These are phyloP conservation scores for Drosophila varians DNA, from an alignment of 1,140 invertebrate genomes.

Conservation along the genomic window DNA sequence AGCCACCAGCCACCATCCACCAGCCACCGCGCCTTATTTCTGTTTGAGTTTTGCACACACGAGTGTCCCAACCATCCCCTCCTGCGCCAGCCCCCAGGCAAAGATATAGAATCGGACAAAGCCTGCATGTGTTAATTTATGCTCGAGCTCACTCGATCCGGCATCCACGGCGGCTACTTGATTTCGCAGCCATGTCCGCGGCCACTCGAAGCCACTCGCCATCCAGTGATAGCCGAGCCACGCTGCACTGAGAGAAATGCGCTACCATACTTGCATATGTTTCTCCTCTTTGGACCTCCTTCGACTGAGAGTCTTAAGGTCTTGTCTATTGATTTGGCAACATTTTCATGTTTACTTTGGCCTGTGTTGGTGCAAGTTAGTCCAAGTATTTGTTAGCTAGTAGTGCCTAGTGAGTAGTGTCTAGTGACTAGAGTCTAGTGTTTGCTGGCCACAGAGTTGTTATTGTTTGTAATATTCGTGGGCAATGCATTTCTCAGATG, in stretches of 20 bases:
- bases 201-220: constrained; percentile 15
- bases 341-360: constrained; percentile 71
- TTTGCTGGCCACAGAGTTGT: constrained; percentile 33
- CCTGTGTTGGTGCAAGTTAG: constrained; percentile 37
- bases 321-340: constrained; percentile 70
- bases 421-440: constrained; percentile 23
- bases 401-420: constrained; percentile 35
- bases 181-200: constrained; percentile 22
- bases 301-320: constrained; percentile 26
- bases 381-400: constrained; percentile 52
- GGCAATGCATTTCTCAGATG: constrained; percentile 40
- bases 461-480: constrained; percentile 26
- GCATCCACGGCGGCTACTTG: constrained; percentile 44
- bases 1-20: neutral
- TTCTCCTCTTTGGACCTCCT: neutral
- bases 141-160: constrained; percentile 25
- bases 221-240: constrained; percentile 29
- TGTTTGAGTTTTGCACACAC: constrained; percentile 54
- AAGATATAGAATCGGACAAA: constrained; percentile 53
- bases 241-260: constrained; percentile 12
- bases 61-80: neutral
- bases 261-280: no score
- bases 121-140: constrained; percentile 43
- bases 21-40: constrained; percentile 54
- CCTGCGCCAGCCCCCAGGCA: neutral